phyloP scores from a whole-genome alignment of 2,888 invertebrate genomes.

The Bembecia ichneumoniformis region DNA sequence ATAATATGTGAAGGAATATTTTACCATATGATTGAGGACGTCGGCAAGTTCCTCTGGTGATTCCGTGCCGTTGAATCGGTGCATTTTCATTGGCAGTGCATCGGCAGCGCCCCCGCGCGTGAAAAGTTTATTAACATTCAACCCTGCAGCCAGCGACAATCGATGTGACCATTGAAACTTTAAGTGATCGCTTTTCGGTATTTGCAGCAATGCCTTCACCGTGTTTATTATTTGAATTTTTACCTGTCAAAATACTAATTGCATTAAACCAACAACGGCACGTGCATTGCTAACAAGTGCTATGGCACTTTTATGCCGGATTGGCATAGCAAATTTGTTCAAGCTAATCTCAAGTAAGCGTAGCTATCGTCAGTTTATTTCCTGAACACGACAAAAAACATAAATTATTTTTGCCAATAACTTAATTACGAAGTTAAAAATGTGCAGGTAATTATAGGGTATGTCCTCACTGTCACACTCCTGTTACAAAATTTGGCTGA shows the following conservation, averaged over 20 bases:
- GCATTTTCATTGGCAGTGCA: slow-evolving; percentile 26
- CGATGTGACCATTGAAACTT: slow-evolving; percentile 45
- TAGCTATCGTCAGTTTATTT: no score
- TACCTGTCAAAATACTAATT: slow-evolving; percentile 24
- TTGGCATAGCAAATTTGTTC: no score
- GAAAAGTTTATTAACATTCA: slow-evolving; percentile 23
- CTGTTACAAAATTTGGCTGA: no score
- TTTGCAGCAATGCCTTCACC: slow-evolving; percentile 34
- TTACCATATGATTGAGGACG: slow-evolving; percentile 47
- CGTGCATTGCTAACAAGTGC: no score
- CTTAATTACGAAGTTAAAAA: no score
- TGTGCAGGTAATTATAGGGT: no score
- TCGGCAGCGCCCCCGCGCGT: slow-evolving; percentile 20
- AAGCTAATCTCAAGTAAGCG: no score
- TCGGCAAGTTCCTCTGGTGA: slow-evolving; percentile 25
- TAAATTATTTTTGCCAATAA: no score
- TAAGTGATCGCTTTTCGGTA: slow-evolving; percentile 24
- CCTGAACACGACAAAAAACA: no score
- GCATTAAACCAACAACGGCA: no score
- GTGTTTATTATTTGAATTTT: slow-evolving; percentile 32
- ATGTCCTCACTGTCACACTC: no score
- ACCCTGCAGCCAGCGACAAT: slow-evolving; percentile 29
- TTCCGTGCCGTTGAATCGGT: slow-evolving; percentile 33
- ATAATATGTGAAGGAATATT: background rate
- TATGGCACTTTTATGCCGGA: no score